phyloP scores from a whole-genome alignment of 2,888 invertebrate species.

The Rhamphomyia laevipes region DNA sequence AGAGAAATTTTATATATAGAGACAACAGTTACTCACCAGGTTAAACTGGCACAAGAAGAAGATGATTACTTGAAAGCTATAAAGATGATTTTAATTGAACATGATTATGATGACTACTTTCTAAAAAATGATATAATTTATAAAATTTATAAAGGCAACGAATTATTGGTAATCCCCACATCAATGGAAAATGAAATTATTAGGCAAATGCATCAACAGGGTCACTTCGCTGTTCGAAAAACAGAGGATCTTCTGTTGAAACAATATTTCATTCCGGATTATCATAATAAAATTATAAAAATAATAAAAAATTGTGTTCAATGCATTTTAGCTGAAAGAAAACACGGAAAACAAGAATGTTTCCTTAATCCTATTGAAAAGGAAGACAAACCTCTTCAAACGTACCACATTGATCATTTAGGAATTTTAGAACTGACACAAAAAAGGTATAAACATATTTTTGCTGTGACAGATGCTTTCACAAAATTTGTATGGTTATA shows the following conservation, averaged over 20 bases:
- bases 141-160: constrained; percentile 2
- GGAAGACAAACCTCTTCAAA: constrained; percentile 7
- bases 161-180: constrained; percentile 11
- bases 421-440: constrained; percentile 3
- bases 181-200: constrained; percentile 13
- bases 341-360: constrained; percentile 9
- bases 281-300: background rate
- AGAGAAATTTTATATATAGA: constrained; percentile 8
- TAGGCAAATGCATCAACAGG: constrained; percentile 5
- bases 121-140: constrained; percentile 9
- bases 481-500: constrained; percentile 5
- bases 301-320: constrained; percentile 11
- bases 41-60: constrained; percentile 6
- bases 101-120: constrained; percentile 11
- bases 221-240: constrained; percentile 11
- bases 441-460: constrained; percentile 10
- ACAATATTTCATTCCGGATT: constrained; percentile 9
- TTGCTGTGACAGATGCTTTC: constrained; percentile 9
- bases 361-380: constrained; percentile 12
- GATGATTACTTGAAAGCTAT: constrained; percentile 13
- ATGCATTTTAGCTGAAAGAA: constrained; percentile 12
- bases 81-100: constrained; percentile 3
- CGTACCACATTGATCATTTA: constrained; percentile 9
- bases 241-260: constrained; percentile 10
- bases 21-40: constrained; percentile 7